Conservation (phyloP, 1,140 invertebrate species). For the Cheumatopsyche charites region DNA sequence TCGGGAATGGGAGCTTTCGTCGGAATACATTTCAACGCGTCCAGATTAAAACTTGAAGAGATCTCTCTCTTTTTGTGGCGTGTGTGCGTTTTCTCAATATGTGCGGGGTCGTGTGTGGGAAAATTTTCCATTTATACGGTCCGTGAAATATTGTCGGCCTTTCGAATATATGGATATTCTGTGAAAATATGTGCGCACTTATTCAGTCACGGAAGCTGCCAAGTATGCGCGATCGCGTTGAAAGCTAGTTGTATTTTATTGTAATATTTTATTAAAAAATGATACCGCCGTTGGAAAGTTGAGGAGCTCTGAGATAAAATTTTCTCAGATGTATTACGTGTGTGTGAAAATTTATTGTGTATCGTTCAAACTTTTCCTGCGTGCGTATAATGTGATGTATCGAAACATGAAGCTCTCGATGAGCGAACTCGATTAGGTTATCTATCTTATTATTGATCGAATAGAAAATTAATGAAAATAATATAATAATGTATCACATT, state of each 20-base stretch:
- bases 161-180: no score
- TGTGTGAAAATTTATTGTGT: constrained; percentile 16
- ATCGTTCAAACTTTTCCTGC: not conserved
- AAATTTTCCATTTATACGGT: no score
- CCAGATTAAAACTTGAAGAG: constrained; percentile 30
- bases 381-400: constrained; percentile 1
- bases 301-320: no score
- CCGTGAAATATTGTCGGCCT: no score
- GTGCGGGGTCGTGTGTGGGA: not conserved
- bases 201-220: not conserved
- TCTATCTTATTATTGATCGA: not conserved
- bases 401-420: not conserved
- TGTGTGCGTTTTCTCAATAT: not conserved
- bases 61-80: not conserved
- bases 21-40: constrained; percentile 23
- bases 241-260: no score
- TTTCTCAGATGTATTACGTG: not conserved
- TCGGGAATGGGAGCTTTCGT: not conserved
- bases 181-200: not conserved
- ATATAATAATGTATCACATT: not conserved
- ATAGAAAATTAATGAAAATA: not conserved
- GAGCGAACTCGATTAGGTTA: not conserved
- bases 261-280: no score
- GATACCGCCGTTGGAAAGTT: no score
- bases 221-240: not conserved